Percentiles rank a stretch among this genome's conserved stretches.
Conservation (phyloP, 2,113 vertebrate species). For the Suricata suricatta region DNA sequence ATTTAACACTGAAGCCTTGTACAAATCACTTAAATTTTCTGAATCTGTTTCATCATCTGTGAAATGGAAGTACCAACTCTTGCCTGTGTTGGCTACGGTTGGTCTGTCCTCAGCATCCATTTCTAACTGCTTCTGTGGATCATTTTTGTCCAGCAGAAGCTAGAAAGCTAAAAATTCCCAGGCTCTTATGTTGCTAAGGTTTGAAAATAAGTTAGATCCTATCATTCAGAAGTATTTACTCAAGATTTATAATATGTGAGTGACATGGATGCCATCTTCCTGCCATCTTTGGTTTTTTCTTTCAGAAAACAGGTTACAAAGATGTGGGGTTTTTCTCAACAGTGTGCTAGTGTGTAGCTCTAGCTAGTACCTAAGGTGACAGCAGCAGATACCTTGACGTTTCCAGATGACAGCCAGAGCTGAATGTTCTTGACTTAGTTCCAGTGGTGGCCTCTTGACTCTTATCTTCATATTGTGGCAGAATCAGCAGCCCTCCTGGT, state of each 20-base stretch:
- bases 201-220: not conserved
- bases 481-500: not conserved
- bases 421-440: not conserved
- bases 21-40: not conserved
- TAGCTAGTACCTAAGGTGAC: not conserved
- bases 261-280: not conserved
- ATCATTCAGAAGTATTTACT: not conserved
- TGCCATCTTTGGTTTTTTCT: not conserved
- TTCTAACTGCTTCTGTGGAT: not conserved
- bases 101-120: not conserved
- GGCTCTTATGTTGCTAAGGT: not conserved
- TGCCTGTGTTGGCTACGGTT: not conserved
- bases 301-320: not conserved
- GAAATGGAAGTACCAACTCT: not conserved
- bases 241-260: not conserved
- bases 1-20: not conserved
- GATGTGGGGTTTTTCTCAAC: not conserved
- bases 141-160: not conserved
- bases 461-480: not conserved
- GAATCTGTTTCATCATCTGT: not conserved
- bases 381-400: not conserved
- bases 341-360: rapidly evolving
- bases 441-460: not conserved
- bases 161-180: not conserved
- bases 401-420: not conserved